Base-by-base conservation (phyloP, 2,113 vertebrate genomes). In the Solenodon paradoxus region DNA sequence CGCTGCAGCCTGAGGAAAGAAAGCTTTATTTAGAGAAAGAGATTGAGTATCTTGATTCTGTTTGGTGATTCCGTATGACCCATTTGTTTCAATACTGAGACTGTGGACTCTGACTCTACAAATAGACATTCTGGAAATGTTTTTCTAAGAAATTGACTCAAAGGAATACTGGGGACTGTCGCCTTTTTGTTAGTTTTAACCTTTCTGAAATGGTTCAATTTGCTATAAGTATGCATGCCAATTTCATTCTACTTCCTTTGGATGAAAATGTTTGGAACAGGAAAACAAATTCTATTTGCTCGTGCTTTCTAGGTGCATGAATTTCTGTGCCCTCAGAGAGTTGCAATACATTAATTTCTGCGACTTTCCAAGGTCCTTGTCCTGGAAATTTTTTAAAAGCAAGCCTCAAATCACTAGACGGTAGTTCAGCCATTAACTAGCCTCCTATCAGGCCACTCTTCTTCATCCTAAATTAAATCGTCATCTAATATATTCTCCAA, bases 101-200 rank as follows among this genome's bases (percentile, higher is more conserved):
- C 51, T 22, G 3, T 64, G 35, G 38, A 5, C 20, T 63, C n/a
- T 84, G 66, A 15, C 22, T 74, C 77, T 9, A 38, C 28, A 47
- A 61, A 59, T 1, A n/a, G 59, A 53, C 47, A n/a, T 77, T 79
- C 69, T 84, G 69, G 61, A 75, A 69, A 87, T 26, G 6, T 45
- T 92, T 94, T 74, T 38, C 61, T 75, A 79, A 87, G 88, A 92
- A 88, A 77, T 59, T 32, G 74, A 40, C 79, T 88, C 47, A 30
- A 7, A 15, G 16, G 13, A 78, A 13, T 69, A 30, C 66, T 32
- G 57, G 69, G 30, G 28, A 24, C 77, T 42, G 1, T 51, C 6
- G 0, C 47, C 32, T 42, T 26, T 79, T 61, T 80, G 35, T 80
- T 69, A 57, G 55, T 78, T 89, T 64, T 95, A 49, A 74, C 40